A percentile compares a stretch with the other conserved stretches of the same genome.
Evolutionary conservation across 2,113 vertebrate genomes (phyloP).

Genomic region (Psittacula cyanocephala): DNA sequence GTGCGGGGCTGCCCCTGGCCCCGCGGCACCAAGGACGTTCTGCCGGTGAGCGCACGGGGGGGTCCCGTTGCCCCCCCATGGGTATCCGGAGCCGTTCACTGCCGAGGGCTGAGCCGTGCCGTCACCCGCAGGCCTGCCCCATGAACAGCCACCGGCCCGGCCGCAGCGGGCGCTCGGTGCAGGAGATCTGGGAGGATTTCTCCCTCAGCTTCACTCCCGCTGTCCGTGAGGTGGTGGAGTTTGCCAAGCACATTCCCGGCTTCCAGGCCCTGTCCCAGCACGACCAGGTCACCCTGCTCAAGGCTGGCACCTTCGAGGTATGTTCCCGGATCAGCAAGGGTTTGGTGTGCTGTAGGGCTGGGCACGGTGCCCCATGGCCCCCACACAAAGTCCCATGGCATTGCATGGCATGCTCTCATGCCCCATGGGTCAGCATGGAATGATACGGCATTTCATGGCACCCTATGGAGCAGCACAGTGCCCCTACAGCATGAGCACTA

Average conservation of each 20-base stretch:
- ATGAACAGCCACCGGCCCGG: constrained; percentile 88
- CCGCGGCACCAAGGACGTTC: constrained; percentile 69
- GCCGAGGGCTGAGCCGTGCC: not conserved
- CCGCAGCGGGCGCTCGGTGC: constrained; percentile 81
- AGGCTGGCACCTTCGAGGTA: constrained; percentile 96
- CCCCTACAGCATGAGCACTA: not conserved
- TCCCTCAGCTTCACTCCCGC: constrained; percentile 92
- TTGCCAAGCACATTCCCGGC: constrained; percentile 92
- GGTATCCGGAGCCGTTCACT: not conserved
- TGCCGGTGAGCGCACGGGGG: constrained; percentile 79
- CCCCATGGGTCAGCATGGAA: too few relatives aligned
- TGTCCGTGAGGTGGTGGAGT: constrained; percentile 91
- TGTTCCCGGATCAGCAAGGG: not conserved
- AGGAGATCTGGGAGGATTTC: constrained; percentile 96
- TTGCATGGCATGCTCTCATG: rapidly evolving
- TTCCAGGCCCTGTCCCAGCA: constrained; percentile 87
- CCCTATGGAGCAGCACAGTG: not conserved
- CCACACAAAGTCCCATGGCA: not conserved
- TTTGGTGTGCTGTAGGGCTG: not conserved
- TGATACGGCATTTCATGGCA: rapidly evolving
- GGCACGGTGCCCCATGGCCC: rapidly evolving
- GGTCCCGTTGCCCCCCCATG: not conserved
- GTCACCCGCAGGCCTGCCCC: constrained; percentile 83
- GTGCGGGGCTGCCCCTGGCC: constrained; percentile 76
- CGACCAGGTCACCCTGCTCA: constrained; percentile 92